A percentile compares a stretch with the other conserved stretches of the same genome.
Evolutionary conservation across 2,888 invertebrate genomes (phyloP).

Genomic region (Cataglyphis cursor): DNA sequence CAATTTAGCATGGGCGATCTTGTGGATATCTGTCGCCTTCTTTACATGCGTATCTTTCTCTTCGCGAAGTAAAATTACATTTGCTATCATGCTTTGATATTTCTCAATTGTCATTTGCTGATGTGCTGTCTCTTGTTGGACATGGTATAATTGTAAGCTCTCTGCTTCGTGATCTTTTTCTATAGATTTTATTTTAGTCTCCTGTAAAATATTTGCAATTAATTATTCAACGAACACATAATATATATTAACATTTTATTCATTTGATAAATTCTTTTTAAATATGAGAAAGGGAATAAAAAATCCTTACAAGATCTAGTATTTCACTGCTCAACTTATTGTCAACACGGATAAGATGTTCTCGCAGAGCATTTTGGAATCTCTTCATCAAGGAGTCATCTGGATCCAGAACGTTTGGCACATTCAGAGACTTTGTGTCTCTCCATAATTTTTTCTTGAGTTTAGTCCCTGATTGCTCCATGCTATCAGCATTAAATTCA

Average conservation of each 20-base stretch:
- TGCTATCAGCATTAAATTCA: not conserved
- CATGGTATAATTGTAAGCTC: slow-evolving; percentile 89
- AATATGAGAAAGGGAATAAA: not conserved
- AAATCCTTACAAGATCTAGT: slow-evolving; percentile 88
- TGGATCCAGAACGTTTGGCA: slow-evolving; percentile 89
- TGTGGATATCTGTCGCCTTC: slow-evolving; percentile 87
- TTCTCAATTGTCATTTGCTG: slow-evolving; percentile 88
- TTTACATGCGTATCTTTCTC: slow-evolving; percentile 88
- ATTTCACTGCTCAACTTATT: slow-evolving; percentile 90
- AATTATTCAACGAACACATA: not conserved
- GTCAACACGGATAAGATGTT: slow-evolving; percentile 90
- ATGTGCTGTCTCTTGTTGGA: slow-evolving; percentile 89
- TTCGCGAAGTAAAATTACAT: slow-evolving; percentile 87
- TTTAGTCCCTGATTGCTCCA: not conserved
- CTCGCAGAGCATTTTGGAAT: slow-evolving; percentile 91
- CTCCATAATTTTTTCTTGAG: slow-evolving; percentile 7
- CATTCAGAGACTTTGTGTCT: not conserved
- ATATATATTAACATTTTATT: not conserved
- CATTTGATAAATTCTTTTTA: slow-evolving; percentile 25
- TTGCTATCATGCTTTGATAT: slow-evolving; percentile 88
- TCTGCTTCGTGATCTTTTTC: slow-evolving; percentile 88
- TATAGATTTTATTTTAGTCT: slow-evolving; percentile 87
- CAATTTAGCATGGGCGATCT: slow-evolving; percentile 87
- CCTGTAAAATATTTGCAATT: slow-evolving; percentile 80
- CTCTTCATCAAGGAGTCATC: slow-evolving; percentile 92